phyloP scores from a whole-genome alignment of 2,797 vertebrate species.

The Notolepis coatsorum region DNA sequence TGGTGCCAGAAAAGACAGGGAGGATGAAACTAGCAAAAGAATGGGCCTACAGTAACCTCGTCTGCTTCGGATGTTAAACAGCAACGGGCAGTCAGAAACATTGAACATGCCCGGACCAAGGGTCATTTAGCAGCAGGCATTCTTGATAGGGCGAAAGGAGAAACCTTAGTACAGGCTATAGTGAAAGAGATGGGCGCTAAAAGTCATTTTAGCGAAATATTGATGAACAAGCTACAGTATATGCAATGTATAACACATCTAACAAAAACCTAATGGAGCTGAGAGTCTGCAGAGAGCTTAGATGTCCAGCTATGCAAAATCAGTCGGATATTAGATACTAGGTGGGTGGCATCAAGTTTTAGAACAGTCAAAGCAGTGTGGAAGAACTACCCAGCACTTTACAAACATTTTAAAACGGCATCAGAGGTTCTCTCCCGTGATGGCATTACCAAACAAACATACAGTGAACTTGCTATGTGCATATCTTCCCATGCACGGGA shows the following conservation, averaged over 20 bases:
- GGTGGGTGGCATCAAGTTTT: too few species aligned
- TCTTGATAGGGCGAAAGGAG: neutral
- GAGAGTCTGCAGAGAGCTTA: neutral
- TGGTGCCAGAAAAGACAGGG: neutral
- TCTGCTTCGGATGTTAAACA: neutral
- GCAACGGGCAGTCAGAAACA: neutral
- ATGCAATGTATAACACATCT: neutral
- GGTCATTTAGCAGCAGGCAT: neutral
- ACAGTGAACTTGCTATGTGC: neutral
- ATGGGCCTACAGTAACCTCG: too few species aligned
- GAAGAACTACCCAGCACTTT: neutral
- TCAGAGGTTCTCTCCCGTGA: slow-evolving; percentile 9
- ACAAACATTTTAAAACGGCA: neutral
- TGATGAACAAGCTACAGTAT: slow-evolving; percentile 9
- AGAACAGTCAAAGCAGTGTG: slow-evolving; percentile 1
- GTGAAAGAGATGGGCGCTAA: slow-evolving; percentile 6
- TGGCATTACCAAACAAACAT: too few species aligned
- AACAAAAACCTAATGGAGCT: slow-evolving; percentile 19
- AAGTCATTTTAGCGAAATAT: slow-evolving; percentile 16
- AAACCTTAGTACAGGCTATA: neutral
- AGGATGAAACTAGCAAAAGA: neutral
- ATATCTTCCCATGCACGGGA: slow-evolving; percentile 10
- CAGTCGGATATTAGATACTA: too few species aligned
- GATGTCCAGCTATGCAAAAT: slow-evolving; percentile 3
- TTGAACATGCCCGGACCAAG: neutral